Conservation (phyloP, 2,113 vertebrate species). For the Crotalus viridis region DNA sequence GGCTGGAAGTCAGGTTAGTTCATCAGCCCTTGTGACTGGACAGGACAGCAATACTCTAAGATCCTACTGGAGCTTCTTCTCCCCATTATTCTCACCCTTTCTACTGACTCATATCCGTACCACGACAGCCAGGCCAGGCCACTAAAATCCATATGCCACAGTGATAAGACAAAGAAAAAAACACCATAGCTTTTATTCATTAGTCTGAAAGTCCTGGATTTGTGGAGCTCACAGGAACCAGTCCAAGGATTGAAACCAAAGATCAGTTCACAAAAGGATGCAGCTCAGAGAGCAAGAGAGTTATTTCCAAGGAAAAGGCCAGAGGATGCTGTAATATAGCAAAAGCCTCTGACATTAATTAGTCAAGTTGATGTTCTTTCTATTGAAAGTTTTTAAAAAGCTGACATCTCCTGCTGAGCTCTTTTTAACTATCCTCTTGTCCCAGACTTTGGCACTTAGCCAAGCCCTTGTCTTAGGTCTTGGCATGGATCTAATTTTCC, state of each 20-base stretch:
- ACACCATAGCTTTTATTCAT: not conserved
- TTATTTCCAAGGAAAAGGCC: not conserved
- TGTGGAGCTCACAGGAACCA: not conserved
- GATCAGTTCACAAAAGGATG: not conserved
- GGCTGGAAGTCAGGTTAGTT: not conserved
- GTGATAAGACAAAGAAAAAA: not conserved
- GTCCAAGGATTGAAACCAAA: not conserved
- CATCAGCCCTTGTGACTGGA: not conserved
- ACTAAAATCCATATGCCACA: not conserved
- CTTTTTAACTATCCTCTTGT: not conserved
- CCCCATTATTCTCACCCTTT: not conserved
- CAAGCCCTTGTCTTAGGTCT: not conserved
- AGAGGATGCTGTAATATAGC: not conserved
- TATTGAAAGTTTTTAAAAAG: not conserved
- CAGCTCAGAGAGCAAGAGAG: not conserved
- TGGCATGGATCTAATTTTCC: not conserved
- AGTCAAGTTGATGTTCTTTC: not conserved
- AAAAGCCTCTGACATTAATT: not conserved
- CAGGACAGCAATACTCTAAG: not conserved
- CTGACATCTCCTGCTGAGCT: not conserved
- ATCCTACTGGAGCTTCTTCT: not conserved
- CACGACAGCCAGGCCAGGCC: not conserved
- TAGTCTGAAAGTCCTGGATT: not conserved
- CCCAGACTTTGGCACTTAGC: not conserved
- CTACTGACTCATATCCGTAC: not conserved